Evolutionary conservation across 1,140 invertebrate genomes (phyloP), one percentile per base, ranked within the genome.

Genomic region (Aphis craccivora): DNA sequence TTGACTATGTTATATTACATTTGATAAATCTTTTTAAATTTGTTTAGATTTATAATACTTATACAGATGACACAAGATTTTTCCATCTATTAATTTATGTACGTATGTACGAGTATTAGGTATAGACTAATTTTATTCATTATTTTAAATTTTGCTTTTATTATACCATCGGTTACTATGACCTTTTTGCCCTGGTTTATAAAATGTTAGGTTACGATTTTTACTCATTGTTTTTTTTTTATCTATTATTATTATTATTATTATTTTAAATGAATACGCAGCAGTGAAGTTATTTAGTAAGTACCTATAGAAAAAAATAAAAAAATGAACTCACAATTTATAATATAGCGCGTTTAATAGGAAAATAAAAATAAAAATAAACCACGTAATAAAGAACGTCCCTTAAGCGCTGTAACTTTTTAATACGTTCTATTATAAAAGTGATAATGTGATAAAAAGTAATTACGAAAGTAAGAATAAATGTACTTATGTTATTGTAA

Each of bases 391-490:
- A 45, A 87, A 87, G 84, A 87, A 48, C 84, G 84, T 87, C 43
- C 84, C 84, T 48, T 87, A 87, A 45, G 84, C 9, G 40, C 18
- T 45, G 76, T 87, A 45, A 30, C 23, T 87, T 87, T 87, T 43
- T 40, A 84, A 87, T 87, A 87, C 84, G 84, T 87, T 87, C 84
- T 87, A 45, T 87, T 45, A 45, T 87, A 87, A 43, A 25, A 30
- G 22, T 84, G 37, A 43, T 40, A 86, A 9, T 87, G 18, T 86
- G 8, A 81, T 37, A 37, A 37, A 83, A 22, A 83, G 35, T 76
- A 76, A 76, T 76, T 76, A 76, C 14, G 30, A 18, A 5, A 76
- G 14, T 76, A 76, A 83, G 35, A 37, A 22, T 22, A 37, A 6
- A 83, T 83, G 35, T 0, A 2, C 7, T 8, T 37, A 37, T 30